A percentile compares a stretch with the other conserved stretches of the same genome.
Evolutionary conservation across 2,797 vertebrate genomes (phyloP).

Genomic region (Paguma larvata): DNA sequence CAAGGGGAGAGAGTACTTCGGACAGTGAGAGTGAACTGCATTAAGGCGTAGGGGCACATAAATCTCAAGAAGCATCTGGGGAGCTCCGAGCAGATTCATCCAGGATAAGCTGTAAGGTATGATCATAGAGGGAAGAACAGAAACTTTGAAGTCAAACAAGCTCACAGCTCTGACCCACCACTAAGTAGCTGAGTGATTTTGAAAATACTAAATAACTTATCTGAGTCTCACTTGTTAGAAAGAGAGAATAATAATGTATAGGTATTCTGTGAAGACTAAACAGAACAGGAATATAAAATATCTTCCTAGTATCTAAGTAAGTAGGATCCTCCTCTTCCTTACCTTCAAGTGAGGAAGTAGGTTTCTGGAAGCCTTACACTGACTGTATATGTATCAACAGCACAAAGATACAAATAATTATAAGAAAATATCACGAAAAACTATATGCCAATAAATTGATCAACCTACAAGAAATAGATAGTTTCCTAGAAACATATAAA

Average conservation of each 20-base stretch:
- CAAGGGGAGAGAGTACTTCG: slow-evolving; percentile 35
- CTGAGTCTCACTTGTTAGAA: slow-evolving; percentile 23
- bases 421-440: background rate
- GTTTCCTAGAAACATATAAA: background rate
- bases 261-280: slow-evolving; percentile 27
- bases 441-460: background rate
- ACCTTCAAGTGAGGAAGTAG: background rate
- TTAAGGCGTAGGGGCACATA: background rate
- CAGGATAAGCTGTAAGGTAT: background rate
- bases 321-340: background rate
- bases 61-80: background rate
- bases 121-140: background rate
- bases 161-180: background rate
- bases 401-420: background rate
- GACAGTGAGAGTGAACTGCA: slow-evolving; percentile 23
- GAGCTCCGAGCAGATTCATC: background rate
- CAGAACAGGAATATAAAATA: slow-evolving; percentile 12
- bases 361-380: background rate
- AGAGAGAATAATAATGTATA: slow-evolving; percentile 10
- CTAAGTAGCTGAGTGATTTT: slow-evolving; percentile 22
- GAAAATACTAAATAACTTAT: slow-evolving; percentile 66
- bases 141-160: slow-evolving; percentile 67
- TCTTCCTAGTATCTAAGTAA: background rate
- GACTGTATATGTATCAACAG: background rate
- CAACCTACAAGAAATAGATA: background rate